Conservation (phyloP, 1,140 invertebrate species). For the Leptopilina boulardi region DNA sequence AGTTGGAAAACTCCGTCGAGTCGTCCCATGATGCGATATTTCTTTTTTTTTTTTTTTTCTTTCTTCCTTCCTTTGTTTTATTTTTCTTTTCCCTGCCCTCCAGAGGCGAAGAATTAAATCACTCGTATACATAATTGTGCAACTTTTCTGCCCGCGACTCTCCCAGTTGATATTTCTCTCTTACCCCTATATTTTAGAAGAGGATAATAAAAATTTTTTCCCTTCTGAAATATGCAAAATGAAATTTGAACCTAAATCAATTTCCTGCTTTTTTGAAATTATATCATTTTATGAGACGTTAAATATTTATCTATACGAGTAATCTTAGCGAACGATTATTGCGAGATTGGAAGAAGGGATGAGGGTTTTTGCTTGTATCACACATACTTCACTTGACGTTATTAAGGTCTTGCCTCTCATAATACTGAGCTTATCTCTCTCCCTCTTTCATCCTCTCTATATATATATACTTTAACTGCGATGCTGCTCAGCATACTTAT, state of each 20-base stretch:
- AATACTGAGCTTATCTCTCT: conserved; percentile 8
- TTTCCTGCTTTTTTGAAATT: conserved; percentile 14
- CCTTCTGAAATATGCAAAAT: background rate
- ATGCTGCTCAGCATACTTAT: background rate
- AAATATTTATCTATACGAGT: background rate
- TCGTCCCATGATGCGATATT: conserved; percentile 25
- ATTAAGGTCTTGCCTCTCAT: conserved; percentile 26
- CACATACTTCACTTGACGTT: conserved; percentile 11
- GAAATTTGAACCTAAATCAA: conserved; percentile 9
- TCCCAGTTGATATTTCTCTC: conserved; percentile 6
- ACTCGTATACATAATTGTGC: conserved; percentile 29
- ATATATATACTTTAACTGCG: conserved; percentile 29
- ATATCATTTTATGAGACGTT: background rate
- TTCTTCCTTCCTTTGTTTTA: background rate
- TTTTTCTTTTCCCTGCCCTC: conserved; percentile 16
- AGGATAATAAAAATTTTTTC: too few relatives aligned
- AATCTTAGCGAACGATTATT: conserved; percentile 24
- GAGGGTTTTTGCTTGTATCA: background rate
- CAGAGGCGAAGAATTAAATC: conserved; percentile 32
- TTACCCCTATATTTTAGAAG: too few relatives aligned
- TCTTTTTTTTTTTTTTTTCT: conserved; percentile 1
- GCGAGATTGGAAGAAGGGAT: background rate
- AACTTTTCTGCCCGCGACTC: conserved; percentile 4
- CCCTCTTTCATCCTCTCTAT: too few relatives aligned
- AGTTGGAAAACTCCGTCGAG: conserved; percentile 30